phyloP scores from a whole-genome alignment of 2,888 invertebrate genomes.

The Leuctra nigra region DNA sequence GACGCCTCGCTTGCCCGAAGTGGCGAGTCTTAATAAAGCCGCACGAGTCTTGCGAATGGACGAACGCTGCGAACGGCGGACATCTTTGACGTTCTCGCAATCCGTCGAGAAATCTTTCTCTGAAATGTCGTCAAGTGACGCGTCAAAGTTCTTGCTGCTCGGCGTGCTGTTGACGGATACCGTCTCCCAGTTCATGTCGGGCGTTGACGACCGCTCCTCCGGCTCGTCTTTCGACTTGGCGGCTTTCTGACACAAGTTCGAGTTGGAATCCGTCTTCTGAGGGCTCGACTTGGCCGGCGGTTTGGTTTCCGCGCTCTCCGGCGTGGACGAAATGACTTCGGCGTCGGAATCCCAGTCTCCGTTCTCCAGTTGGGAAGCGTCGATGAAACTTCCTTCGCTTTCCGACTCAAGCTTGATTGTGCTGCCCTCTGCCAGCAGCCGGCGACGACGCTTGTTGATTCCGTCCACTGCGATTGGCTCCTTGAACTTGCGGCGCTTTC shows the following conservation, averaged over 20 bases:
- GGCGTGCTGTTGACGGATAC: neutral
- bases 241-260: conserved; percentile 12
- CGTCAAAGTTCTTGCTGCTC: neutral
- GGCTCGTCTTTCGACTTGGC: neutral
- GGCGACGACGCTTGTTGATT: conserved; percentile 46
- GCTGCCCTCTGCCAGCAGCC: conserved; percentile 38
- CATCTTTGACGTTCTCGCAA: conserved; percentile 6
- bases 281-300: neutral
- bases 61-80: conserved; percentile 21
- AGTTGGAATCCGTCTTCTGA: conserved; percentile 18
- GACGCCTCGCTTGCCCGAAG: neutral
- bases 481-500: conserved; percentile 36
- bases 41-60: conserved; percentile 19
- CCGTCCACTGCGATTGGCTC: conserved; percentile 50
- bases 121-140: neutral
- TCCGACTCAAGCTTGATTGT: conserved; percentile 15
- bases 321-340: neutral
- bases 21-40: conserved; percentile 5
- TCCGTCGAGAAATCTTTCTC: conserved; percentile 3
- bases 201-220: neutral
- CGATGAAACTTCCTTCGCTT: conserved; percentile 20
- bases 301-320: conserved; percentile 12
- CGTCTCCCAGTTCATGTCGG: conserved; percentile 6
- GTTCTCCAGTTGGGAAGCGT: neutral
- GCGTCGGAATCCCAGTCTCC: neutral